Evolutionary conservation across 2,888 invertebrate species (phyloP).

Genomic region (Cantharis flavilabris): DNA sequence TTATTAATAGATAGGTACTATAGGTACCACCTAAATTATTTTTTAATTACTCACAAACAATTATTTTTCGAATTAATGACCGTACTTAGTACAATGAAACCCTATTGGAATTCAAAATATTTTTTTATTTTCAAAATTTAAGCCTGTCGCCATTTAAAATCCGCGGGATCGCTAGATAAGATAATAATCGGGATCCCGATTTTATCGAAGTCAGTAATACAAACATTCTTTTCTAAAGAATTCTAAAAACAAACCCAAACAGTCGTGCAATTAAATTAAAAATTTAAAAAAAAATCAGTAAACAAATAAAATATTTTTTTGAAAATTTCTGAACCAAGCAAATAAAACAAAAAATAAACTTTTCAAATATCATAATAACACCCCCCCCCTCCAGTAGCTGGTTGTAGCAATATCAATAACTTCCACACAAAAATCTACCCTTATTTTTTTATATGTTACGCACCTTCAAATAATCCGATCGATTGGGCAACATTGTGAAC

Average conservation of each 20-base stretch:
- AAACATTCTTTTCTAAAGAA: too few species aligned
- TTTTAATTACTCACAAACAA: neutral
- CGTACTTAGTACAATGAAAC: neutral
- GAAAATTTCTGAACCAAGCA: too few species aligned
- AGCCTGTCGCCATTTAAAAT: neutral
- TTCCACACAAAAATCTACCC: too few species aligned
- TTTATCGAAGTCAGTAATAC: too few species aligned
- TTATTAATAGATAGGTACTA: neutral
- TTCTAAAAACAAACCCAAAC: too few species aligned
- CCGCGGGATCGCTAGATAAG: neutral
- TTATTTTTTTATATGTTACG: neutral
- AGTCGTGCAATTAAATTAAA: too few species aligned
- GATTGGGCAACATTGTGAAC: neutral
- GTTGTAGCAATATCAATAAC: too few species aligned
- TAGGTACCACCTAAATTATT: neutral
- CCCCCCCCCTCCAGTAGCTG: too few species aligned
- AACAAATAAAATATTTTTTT: too few species aligned
- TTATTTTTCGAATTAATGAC: neutral
- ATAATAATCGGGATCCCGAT: neutral
- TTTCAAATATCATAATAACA: too few species aligned
- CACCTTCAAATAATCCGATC: neutral
- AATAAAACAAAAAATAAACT: too few species aligned
- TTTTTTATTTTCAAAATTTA: neutral
- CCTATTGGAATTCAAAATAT: neutral
- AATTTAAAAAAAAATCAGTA: too few species aligned